Evolutionary conservation across 2,888 invertebrate genomes (phyloP).

Genomic region (Ptychoptera contaminata): DNA sequence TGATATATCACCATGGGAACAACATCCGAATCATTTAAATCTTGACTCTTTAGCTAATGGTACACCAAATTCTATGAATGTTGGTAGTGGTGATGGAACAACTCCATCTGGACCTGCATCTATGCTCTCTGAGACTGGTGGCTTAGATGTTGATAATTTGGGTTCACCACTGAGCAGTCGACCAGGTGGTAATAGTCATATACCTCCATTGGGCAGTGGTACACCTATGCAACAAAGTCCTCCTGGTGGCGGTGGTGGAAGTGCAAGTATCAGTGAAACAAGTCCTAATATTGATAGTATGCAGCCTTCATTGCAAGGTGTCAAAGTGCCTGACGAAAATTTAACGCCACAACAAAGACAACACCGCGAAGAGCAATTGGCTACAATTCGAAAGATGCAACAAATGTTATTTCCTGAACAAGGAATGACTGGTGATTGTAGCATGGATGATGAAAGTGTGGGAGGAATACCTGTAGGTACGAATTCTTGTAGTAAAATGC

Average conservation of each 20-base stretch:
- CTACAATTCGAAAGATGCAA: conserved; percentile 78
- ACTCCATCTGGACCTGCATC: background rate
- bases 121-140: background rate
- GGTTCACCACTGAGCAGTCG: conserved; percentile 5
- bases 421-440: conserved; percentile 11
- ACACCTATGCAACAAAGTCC: conserved; percentile 10
- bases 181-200: conserved; percentile 2
- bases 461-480: conserved; percentile 2
- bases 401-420: conserved; percentile 83
- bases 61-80: background rate
- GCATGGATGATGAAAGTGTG: conserved; percentile 8
- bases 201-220: background rate
- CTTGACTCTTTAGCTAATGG: conserved; percentile 15
- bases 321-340: conserved; percentile 91
- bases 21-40: conserved; percentile 18
- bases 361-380: conserved; percentile 83
- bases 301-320: conserved; percentile 51
- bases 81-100: background rate
- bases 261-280: conserved; percentile 20
- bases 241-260: conserved; percentile 7
- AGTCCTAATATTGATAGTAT: conserved; percentile 36
- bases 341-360: conserved; percentile 90
- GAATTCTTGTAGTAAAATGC: conserved; percentile 18
- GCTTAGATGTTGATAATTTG: conserved; percentile 10
- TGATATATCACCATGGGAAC: conserved; percentile 36